phyloP scores from a whole-genome alignment of 2,888 invertebrate genomes.

The Drosophila aldrichi region DNA sequence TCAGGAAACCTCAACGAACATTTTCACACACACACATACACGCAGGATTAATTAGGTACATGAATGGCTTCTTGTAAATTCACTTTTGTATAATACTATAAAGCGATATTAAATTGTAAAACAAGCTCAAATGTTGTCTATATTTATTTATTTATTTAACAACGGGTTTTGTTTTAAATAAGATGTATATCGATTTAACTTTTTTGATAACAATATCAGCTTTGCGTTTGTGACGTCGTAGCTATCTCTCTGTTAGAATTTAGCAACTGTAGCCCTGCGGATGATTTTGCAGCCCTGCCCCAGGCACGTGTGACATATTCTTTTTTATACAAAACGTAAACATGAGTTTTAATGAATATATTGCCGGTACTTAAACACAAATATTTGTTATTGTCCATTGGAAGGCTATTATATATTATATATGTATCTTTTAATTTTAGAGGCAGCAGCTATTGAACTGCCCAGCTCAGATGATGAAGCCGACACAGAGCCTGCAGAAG shows the following conservation, averaged over 20 bases:
- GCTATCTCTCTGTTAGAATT: neutral
- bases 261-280: constrained; percentile 3
- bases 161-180: neutral
- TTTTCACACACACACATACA: constrained; percentile 41
- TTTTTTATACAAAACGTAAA: constrained; percentile 22
- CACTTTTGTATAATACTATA: constrained; percentile 74
- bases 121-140: constrained; percentile 26
- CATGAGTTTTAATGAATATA: constrained; percentile 53
- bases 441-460: constrained; percentile 33
- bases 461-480: constrained; percentile 71
- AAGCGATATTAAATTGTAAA: constrained; percentile 71
- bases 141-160: no score
- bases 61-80: constrained; percentile 76
- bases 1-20: constrained; percentile 72
- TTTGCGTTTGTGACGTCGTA: constrained; percentile 22
- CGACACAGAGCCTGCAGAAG: constrained; percentile 48
- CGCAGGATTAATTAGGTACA: constrained; percentile 56
- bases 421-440: constrained; percentile 30
- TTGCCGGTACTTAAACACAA: constrained; percentile 34
- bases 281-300: constrained; percentile 7
- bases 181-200: neutral
- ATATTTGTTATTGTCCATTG: neutral
- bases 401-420: neutral
- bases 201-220: neutral
- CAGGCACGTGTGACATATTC: constrained; percentile 30